Conservation (phyloP, 2,113 vertebrate genomes). For the Rhombomys opimus region DNA sequence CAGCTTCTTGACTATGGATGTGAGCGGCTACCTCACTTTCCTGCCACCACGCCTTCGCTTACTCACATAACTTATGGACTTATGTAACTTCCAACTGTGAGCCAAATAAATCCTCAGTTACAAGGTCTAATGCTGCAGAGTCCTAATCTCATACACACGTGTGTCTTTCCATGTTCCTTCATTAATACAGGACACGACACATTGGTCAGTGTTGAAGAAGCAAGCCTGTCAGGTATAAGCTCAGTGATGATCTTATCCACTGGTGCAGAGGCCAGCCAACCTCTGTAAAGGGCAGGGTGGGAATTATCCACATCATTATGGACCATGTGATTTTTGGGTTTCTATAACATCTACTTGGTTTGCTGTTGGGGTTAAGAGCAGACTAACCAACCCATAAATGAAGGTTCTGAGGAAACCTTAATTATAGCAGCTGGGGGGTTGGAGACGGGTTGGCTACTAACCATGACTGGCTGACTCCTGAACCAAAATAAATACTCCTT, state of each 20-base stretch:
- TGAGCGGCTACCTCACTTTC: background rate
- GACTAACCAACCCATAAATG: accelerated
- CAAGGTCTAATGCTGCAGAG: background rate
- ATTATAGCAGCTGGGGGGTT: background rate
- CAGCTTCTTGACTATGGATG: background rate
- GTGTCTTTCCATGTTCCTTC: accelerated
- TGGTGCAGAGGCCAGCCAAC: accelerated
- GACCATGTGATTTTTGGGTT: accelerated
- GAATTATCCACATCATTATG: background rate
- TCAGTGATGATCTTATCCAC: background rate
- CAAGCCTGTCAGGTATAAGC: background rate
- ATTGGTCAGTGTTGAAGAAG: no score
- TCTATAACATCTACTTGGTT: background rate
- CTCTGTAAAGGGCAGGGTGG: accelerated
- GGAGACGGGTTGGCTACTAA: background rate
- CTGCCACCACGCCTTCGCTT: no score
- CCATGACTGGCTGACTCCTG: background rate
- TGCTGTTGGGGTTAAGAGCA: background rate
- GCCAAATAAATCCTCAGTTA: background rate
- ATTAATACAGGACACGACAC: accelerated
- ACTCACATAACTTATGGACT: background rate
- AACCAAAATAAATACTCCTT: no score
- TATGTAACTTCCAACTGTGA: background rate
- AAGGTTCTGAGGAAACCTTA: background rate
- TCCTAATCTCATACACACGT: background rate